Evolutionary conservation across 2,797 vertebrate species (phyloP).

Genomic region (Lutra lutra): DNA sequence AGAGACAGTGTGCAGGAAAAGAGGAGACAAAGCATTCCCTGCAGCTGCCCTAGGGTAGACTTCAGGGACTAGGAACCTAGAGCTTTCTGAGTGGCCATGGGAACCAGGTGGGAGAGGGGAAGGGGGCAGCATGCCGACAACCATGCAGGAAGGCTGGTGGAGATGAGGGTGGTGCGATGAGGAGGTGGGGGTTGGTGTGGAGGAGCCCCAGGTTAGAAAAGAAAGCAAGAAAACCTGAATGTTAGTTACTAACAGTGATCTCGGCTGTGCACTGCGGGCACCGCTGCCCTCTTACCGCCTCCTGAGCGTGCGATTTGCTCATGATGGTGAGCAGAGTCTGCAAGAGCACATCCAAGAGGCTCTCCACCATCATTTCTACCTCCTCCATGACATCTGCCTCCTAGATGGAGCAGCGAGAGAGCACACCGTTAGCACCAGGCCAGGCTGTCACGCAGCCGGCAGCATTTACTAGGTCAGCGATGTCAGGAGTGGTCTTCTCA

Average conservation of each 20-base stretch:
- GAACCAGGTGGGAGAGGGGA: slow-evolving; percentile 29
- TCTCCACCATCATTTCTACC: slow-evolving; percentile 99
- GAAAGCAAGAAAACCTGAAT: slow-evolving; percentile 91
- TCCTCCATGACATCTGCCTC: slow-evolving; percentile 98
- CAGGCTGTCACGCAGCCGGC: background rate
- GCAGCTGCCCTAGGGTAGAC: background rate
- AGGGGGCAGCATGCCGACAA: slow-evolving; percentile 69
- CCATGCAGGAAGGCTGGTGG: slow-evolving; percentile 82
- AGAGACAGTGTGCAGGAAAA: slow-evolving; percentile 32
- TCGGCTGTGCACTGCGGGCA: slow-evolving; percentile 99
- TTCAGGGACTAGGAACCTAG: background rate
- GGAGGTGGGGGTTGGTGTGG: slow-evolving; percentile 62
- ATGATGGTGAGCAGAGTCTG: slow-evolving; percentile 99
- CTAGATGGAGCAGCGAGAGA: slow-evolving; percentile 87
- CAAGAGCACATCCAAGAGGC: slow-evolving; percentile 98
- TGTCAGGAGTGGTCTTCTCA: background rate
- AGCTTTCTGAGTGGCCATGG: slow-evolving; percentile 11
- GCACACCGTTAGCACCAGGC: slow-evolving; percentile 76
- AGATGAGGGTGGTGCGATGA: slow-evolving; percentile 78
- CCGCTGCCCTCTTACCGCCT: slow-evolving; percentile 99
- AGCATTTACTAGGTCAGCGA: slow-evolving; percentile 41
- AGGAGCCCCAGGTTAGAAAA: slow-evolving; percentile 86
- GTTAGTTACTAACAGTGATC: slow-evolving; percentile 99
- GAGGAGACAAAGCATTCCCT: slow-evolving; percentile 27
- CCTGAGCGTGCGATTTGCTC: slow-evolving; percentile 99